A percentile compares a stretch with the other conserved stretches of the same genome.
These are phyloP conservation scores for Paragorgia papillata DNA, from an alignment of 92 coral and sea anemone species.

Conservation along the genomic window DNA sequence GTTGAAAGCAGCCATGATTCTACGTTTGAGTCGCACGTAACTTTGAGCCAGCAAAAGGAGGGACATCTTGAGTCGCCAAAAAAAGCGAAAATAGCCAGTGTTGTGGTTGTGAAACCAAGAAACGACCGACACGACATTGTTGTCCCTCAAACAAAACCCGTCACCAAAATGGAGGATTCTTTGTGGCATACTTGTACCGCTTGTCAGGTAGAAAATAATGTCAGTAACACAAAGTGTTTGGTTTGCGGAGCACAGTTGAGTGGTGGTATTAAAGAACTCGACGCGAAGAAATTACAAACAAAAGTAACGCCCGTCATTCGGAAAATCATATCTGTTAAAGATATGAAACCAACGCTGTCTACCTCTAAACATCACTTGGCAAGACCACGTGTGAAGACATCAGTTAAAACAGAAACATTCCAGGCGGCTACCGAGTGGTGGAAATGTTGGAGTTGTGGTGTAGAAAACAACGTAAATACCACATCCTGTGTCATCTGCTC, in stretches of 20 bases:
- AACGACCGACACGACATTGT: no score
- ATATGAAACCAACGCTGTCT: not conserved
- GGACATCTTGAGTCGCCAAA: no score
- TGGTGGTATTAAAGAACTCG: no score
- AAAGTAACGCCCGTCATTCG: not conserved
- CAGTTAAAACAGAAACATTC: not conserved
- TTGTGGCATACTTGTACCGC: conserved; percentile 23
- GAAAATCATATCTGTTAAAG: not conserved
- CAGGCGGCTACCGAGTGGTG: not conserved
- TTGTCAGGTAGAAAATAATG: conserved; percentile 37
- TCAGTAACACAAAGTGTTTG: conserved; percentile 3
- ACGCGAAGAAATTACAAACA: not conserved
- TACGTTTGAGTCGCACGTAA: no score
- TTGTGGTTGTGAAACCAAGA: no score
- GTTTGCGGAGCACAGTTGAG: not conserved
- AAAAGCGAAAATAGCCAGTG: no score
- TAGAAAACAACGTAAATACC: not conserved
- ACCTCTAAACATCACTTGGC: not conserved
- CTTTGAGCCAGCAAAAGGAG: no score
- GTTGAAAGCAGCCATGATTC: no score
- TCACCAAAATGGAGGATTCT: no score
- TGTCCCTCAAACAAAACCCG: no score
- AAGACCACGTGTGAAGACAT: not conserved
- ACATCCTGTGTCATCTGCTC: conserved; percentile 1
- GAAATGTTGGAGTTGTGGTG: conserved; percentile 19